A percentile compares a stretch with the other conserved stretches of the same genome.
Conservation (phyloP, 2,888 invertebrate genomes). For the Drosophila algonquin region DNA sequence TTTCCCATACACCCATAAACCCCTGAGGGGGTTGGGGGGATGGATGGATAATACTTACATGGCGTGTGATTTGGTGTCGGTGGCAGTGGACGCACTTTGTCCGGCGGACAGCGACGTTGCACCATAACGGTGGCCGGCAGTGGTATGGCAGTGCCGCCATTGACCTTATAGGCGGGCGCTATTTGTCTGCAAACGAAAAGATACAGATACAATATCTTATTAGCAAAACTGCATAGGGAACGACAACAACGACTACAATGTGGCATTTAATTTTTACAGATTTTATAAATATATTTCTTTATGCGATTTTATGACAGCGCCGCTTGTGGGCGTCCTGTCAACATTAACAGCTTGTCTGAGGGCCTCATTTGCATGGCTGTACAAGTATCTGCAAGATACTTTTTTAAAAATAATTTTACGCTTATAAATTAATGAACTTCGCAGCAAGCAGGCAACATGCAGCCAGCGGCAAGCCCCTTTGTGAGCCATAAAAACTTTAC, state of each 20-base stretch:
- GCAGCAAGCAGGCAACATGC: slow-evolving; percentile 1
- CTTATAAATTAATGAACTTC: slow-evolving; percentile 64
- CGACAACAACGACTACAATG: slow-evolving; percentile 6
- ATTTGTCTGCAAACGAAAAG: slow-evolving; percentile 86
- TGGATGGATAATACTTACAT: slow-evolving; percentile 79
- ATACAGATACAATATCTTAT: neutral
- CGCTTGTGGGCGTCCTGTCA: slow-evolving; percentile 5
- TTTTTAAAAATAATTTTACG: slow-evolving; percentile 52
- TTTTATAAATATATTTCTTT: slow-evolving; percentile 14
- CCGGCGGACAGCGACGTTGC: slow-evolving; percentile 90
- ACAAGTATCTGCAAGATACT: slow-evolving; percentile 58
- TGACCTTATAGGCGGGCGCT: slow-evolving; percentile 87
- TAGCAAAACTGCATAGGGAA: neutral
- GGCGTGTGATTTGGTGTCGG: slow-evolving; percentile 86
- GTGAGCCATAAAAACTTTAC: slow-evolving; percentile 22
- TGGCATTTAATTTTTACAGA: slow-evolving; percentile 7
- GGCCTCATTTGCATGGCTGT: neutral
- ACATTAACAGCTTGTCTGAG: slow-evolving; percentile 11
- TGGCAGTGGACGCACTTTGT: slow-evolving; percentile 90
- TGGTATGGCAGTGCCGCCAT: slow-evolving; percentile 90
- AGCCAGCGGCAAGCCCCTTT: slow-evolving; percentile 58
- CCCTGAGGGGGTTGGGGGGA: neutral
- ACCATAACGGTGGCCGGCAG: slow-evolving; percentile 91
- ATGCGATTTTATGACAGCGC: slow-evolving; percentile 6
- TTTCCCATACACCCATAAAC: slow-evolving; percentile 24